A percentile compares a stretch with the other conserved stretches of the same genome.
These are phyloP conservation scores for Oscheius sp. DNA, from an alignment of 2,888 invertebrate species.

Conservation along the genomic window DNA sequence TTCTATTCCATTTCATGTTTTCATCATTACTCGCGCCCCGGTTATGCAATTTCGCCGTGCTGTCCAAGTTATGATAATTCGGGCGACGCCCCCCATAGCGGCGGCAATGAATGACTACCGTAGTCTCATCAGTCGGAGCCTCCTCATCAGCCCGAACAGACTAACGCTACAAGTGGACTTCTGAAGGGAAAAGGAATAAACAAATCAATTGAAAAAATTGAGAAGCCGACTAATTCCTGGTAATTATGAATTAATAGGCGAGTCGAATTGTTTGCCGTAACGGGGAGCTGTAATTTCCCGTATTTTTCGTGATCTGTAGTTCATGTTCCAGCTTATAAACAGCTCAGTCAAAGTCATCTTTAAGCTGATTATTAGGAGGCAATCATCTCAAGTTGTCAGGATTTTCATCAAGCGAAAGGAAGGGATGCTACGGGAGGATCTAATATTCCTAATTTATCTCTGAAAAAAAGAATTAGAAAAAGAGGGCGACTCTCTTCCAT, in stretches of 20 bases:
- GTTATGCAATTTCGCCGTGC: conserved; percentile 28
- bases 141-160: conserved; percentile 7
- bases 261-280: no score
- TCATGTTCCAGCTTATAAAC: no score
- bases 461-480: not conserved
- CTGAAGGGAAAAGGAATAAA: conserved; percentile 4
- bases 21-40: conserved; percentile 28
- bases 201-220: not conserved
- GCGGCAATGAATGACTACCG: conserved; percentile 30
- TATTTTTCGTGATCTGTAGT: no score
- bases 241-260: no score
- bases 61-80: conserved; percentile 30
- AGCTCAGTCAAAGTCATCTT: not conserved
- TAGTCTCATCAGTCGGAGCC: conserved; percentile 21
- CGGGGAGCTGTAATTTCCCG: no score
- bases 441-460: no score
- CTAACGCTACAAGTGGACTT: no score
- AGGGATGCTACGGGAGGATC: no score
- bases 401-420: not conserved
- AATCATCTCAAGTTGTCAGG: conserved; percentile 5
- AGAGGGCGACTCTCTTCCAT: no score
- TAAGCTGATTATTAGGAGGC: conserved; percentile 8
- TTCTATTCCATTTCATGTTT: conserved; percentile 32
- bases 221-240: no score
- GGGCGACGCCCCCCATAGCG: conserved; percentile 7